phyloP scores from a whole-genome alignment of 1,140 invertebrate genomes.

The Pseudomyrmex dendroicus region DNA sequence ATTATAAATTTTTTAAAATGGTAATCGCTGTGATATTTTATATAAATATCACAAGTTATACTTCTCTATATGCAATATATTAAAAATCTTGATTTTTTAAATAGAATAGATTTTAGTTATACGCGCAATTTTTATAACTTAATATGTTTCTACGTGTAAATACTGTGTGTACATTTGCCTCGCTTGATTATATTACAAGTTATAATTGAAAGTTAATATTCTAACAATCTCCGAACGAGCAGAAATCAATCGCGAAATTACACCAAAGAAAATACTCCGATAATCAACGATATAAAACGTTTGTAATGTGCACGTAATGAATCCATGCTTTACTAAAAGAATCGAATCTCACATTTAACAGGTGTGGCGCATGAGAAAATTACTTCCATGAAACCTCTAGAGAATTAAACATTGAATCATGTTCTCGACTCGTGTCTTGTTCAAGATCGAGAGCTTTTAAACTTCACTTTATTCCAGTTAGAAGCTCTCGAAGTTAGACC shows the following conservation, averaged over 20 bases:
- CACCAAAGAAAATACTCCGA: neutral
- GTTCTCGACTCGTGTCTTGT: neutral
- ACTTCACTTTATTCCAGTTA: conserved; percentile 12
- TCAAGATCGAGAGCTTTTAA: neutral
- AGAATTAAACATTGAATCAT: conserved; percentile 40
- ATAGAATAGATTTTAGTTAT: no score
- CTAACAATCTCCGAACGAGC: neutral
- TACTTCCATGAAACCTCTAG: conserved; percentile 24
- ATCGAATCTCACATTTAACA: conserved; percentile 42
- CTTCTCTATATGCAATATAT: no score
- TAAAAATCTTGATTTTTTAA: neutral
- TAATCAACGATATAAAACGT: neutral
- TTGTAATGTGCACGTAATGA: conserved; percentile 11
- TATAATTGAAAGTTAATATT: neutral
- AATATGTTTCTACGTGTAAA: neutral
- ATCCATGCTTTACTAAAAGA: neutral
- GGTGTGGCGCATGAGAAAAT: conserved; percentile 19
- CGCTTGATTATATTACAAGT: neutral
- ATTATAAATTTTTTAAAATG: no score
- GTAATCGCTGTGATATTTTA: no score
- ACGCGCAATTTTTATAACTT: neutral
- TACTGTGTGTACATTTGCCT: neutral
- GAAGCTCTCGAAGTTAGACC: neutral
- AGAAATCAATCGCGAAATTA: conserved; percentile 17
- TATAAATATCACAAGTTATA: no score